Percentiles rank a stretch among this genome's conserved stretches.
These are phyloP conservation scores for Trichoplusia ni DNA, from an alignment of 1,140 invertebrate genomes.

Conservation along the genomic window DNA sequence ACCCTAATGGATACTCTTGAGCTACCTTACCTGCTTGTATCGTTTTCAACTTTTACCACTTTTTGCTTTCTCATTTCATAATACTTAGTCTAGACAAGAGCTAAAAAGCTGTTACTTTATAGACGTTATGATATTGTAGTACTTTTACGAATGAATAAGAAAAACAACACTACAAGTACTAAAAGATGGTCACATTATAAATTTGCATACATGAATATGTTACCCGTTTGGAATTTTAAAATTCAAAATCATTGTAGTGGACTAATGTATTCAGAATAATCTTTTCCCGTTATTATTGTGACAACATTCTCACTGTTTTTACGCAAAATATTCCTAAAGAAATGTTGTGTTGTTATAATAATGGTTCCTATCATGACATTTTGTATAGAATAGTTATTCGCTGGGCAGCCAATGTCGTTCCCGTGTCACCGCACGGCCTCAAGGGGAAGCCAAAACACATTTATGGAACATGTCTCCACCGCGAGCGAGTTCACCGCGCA, in stretches of 20 bases:
- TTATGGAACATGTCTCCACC: constrained; percentile 20
- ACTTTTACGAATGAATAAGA: no score
- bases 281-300: no score
- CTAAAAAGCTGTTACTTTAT: no score
- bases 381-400: constrained; percentile 8
- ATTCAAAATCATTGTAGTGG: no score
- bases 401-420: constrained; percentile 5
- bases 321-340: not conserved
- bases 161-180: not conserved
- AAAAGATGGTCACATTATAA: not conserved
- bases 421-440: constrained; percentile 14
- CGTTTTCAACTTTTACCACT: no score
- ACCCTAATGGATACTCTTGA: no score
- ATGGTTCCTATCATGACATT: not conserved
- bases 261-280: no score
- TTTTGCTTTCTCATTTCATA: no score
- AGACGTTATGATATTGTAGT: no score
- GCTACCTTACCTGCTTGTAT: no score
- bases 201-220: not conserved
- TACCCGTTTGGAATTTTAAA: not conserved
- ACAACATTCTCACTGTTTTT: no score
- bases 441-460: constrained; percentile 31
- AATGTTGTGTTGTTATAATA: not conserved
- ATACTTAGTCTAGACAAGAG: no score
- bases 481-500: constrained; percentile 36